Percentiles rank a stretch among this genome's conserved stretches.
Evolutionary conservation across 1,140 invertebrate genomes (phyloP).

Genomic region (Heterodera carotae): DNA sequence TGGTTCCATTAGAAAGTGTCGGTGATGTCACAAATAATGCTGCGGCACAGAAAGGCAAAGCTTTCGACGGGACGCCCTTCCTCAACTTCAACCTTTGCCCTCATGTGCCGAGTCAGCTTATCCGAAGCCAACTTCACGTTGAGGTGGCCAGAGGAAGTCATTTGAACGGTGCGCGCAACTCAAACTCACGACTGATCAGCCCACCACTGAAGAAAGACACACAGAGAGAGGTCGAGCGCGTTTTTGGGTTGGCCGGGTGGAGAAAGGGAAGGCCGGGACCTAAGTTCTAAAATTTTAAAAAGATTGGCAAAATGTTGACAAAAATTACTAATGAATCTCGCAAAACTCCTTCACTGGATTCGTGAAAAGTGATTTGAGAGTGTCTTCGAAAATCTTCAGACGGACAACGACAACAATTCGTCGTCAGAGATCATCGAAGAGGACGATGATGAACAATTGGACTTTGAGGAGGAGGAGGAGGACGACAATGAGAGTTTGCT

Average conservation of each 20-base stretch:
- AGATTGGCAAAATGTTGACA: too few relatives aligned
- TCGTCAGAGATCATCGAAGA: neutral
- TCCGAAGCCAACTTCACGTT: neutral
- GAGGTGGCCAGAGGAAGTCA: slow-evolving; percentile 7
- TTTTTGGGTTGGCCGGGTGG: too few relatives aligned
- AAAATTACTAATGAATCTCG: too few relatives aligned
- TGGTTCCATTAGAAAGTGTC: neutral
- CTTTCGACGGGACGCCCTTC: neutral
- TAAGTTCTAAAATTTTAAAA: too few relatives aligned
- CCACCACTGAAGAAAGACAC: neutral
- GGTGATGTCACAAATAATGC: neutral
- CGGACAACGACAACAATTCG: neutral
- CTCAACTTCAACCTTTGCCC: neutral
- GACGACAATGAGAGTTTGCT: neutral
- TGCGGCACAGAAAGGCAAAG: too few relatives aligned
- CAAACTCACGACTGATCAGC: slow-evolving; percentile 6
- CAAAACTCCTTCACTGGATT: too few relatives aligned
- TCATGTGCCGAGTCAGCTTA: neutral
- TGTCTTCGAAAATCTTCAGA: neutral
- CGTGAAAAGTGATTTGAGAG: neutral
- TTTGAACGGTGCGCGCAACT: slow-evolving; percentile 10
- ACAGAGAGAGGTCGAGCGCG: too few relatives aligned
- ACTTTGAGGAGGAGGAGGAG: neutral
- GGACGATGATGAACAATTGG: neutral
- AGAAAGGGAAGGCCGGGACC: too few relatives aligned